phyloP scores from a whole-genome alignment of 2,797 vertebrate species.

The Semotilus atromaculatus region DNA sequence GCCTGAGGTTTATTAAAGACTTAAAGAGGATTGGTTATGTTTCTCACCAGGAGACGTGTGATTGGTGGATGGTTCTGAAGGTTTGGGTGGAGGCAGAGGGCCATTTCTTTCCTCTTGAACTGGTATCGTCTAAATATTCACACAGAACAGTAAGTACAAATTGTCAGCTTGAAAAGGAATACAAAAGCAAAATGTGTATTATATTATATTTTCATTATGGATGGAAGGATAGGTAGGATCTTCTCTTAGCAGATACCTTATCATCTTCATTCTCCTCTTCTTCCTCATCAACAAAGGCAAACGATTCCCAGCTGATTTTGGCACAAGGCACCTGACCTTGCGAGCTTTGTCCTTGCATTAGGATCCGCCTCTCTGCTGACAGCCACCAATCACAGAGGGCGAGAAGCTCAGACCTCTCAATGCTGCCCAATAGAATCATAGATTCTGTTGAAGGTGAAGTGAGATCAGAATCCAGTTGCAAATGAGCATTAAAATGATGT shows the following conservation, averaged over 20 bases:
- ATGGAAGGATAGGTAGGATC: not conserved
- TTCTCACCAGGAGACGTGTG: constrained; percentile 70
- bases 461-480: constrained; percentile 14
- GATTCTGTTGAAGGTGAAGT: constrained; percentile 77
- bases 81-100: constrained; percentile 77
- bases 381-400: constrained; percentile 88
- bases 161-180: not conserved
- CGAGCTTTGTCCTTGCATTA: constrained; percentile 75
- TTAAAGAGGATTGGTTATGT: not conserved
- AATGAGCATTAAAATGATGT: constrained; percentile 4
- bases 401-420: constrained; percentile 89
- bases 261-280: constrained; percentile 82
- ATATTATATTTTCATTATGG: not conserved
- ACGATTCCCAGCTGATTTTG: constrained; percentile 83
- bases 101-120: constrained; percentile 86
- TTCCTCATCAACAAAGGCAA: constrained; percentile 90
- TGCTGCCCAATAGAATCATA: constrained; percentile 93
- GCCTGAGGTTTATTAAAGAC: constrained; percentile 14
- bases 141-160: not conserved
- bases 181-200: not conserved
- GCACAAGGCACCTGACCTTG: constrained; percentile 66
- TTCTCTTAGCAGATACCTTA: constrained; percentile 64
- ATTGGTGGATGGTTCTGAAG: constrained; percentile 73
- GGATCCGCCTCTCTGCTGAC: constrained; percentile 83
- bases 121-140: constrained; percentile 65